Evolutionary conservation across 2,888 invertebrate species (phyloP), one percentile per base, ranked within the genome.

Genomic region (Crocallis elinguaria): DNA sequence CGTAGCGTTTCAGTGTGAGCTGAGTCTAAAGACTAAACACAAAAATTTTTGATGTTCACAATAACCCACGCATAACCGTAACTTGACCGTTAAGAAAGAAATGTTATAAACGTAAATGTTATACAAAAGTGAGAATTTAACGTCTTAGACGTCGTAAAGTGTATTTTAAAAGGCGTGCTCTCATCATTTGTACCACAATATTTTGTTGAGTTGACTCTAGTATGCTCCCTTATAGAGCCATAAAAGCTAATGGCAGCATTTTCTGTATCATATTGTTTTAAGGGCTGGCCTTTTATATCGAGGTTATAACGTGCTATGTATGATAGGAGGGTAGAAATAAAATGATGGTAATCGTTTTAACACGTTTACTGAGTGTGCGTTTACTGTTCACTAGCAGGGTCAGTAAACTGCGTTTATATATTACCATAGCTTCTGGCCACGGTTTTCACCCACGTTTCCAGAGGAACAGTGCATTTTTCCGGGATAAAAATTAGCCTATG

Each of bases 191-290:
- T 57, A 51, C 58, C 61, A 50, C 67, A 66, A 60, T 69, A 67
- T 71, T 71, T 70, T 67, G 63, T 61, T 57, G 59, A 63, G 60
- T 61, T 62, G 46, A 60, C 57, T 62, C 58, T 55, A 50, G 36
- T 49, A 62, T 61, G 55, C 64, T 59, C 62, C 61, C 64, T 75
- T 69, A 73, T 73, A 71, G 74, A 69, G 68, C 61, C 64, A 73
- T 84, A 81, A 83, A 84, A 80, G 73, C 69, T 77, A 77, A 83
- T 68, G 74, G 71, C 49, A 57, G 54, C 75, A 60, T 72, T 74
- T 71, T 66, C 73, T 71, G 75, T 75, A 76, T 78, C 75, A 77
- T 73, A 77, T 82, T 83, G 77, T 82, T 79, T 76, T 69, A 71
- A 73, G 71, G 58, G 67, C 64, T 64, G 60, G 60, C 61, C 62